Evolutionary conservation across 2,113 vertebrate species (phyloP).

Genomic region (Gasterosteus nipponicus): DNA sequence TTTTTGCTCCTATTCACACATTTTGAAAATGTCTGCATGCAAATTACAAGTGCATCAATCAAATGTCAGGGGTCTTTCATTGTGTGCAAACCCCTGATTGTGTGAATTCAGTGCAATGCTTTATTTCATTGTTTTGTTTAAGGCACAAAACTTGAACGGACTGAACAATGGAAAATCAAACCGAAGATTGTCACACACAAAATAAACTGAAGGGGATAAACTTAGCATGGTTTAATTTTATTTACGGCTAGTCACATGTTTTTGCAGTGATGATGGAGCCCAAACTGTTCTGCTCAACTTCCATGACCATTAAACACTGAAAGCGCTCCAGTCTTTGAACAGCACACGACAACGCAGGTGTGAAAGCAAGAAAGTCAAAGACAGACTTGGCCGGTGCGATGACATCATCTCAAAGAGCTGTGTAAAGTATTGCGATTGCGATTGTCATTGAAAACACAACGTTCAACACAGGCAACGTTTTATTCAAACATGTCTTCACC

Average conservation of each 20-base stretch:
- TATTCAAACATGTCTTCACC: constrained; percentile 58
- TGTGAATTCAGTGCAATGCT: background rate
- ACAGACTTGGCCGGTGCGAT: constrained; percentile 13
- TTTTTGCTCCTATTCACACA: background rate
- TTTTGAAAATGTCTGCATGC: background rate
- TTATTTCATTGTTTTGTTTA: background rate
- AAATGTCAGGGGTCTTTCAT: background rate
- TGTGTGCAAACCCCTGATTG: background rate
- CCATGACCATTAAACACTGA: constrained; percentile 22
- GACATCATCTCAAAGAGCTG: constrained; percentile 24
- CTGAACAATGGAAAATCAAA: background rate
- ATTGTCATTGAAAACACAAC: constrained; percentile 53
- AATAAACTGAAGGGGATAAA: constrained; percentile 1
- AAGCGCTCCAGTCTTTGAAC: constrained; percentile 11
- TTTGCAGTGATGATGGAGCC: constrained; percentile 42
- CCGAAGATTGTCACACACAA: background rate
- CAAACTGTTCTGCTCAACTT: constrained; percentile 19
- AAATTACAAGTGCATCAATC: background rate
- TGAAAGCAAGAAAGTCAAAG: constrained; percentile 12
- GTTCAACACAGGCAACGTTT: constrained; percentile 54
- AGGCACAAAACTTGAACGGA: background rate
- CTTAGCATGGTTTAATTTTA: constrained; percentile 57
- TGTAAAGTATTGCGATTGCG: constrained; percentile 19
- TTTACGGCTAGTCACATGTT: constrained; percentile 60
- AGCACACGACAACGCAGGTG: constrained; percentile 13